Conservation (phyloP, 2,888 invertebrate species). For the Nebria salina region DNA sequence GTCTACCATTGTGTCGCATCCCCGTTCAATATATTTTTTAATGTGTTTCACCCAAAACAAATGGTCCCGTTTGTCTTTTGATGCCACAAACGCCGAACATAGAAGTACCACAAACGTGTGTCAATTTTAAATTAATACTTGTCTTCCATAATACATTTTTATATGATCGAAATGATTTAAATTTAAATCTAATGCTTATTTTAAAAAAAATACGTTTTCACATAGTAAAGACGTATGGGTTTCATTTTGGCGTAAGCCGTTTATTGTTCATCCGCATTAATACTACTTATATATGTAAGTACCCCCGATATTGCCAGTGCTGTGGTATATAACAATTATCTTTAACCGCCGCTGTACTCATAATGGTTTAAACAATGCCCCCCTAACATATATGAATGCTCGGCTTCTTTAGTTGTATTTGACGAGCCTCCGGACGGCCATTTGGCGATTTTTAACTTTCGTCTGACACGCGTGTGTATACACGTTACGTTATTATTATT, state of each 20-base stretch:
- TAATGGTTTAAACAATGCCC: constrained; percentile 37
- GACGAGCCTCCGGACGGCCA: constrained; percentile 32
- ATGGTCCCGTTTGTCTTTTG: constrained; percentile 52
- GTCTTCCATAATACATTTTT: neutral
- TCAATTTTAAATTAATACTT: constrained; percentile 19
- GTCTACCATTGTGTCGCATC: constrained; percentile 62
- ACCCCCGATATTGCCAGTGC: neutral
- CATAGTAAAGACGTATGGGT: too few relatives aligned
- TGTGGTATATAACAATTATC: constrained; percentile 37
- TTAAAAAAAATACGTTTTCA: too few relatives aligned
- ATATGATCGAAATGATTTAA: neutral
- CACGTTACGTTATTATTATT: constrained; percentile 17
- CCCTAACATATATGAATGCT: constrained; percentile 24
- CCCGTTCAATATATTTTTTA: constrained; percentile 63
- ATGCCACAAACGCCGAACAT: constrained; percentile 16
- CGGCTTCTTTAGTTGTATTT: constrained; percentile 38
- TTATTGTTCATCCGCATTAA: neutral
- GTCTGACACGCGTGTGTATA: neutral
- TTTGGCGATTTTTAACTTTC: constrained; percentile 36
- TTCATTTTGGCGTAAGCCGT: too few relatives aligned
- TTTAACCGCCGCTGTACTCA: constrained; percentile 37
- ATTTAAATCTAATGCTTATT: too few relatives aligned
- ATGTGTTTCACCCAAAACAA: constrained; percentile 63
- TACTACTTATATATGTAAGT: neutral
- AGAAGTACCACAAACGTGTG: neutral